Evolutionary conservation across 2,113 vertebrate genomes (phyloP).

Genomic region (Eira barbara): DNA sequence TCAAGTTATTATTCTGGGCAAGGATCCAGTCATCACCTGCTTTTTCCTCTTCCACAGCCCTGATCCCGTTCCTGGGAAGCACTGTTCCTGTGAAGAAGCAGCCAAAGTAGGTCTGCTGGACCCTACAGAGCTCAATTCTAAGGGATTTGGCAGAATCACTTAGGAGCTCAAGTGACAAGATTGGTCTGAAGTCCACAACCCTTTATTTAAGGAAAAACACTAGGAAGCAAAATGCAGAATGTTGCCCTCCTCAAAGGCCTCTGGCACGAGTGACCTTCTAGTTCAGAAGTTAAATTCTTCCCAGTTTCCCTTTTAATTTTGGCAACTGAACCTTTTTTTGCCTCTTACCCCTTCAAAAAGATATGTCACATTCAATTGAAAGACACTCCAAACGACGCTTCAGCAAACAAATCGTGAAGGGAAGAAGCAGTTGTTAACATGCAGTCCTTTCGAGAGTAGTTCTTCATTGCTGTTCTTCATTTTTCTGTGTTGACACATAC

Average conservation of each 20-base stretch:
- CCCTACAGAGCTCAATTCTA: neutral
- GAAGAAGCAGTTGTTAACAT: neutral
- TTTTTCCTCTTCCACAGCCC: neutral
- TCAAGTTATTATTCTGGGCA: neutral
- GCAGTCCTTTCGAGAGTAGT: neutral
- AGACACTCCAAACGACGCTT: neutral
- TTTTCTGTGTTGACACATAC: neutral
- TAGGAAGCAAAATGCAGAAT: neutral
- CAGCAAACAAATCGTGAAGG: constrained; percentile 19
- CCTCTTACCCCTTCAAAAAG: neutral
- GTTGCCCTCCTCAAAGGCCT: neutral
- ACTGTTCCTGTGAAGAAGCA: neutral
- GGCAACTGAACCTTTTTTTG: constrained; percentile 19
- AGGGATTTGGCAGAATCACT: neutral
- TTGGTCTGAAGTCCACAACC: neutral
- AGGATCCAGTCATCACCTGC: neutral
- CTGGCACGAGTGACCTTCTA: neutral
- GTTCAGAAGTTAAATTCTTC: neutral
- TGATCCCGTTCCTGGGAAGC: neutral
- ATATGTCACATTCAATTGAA: neutral
- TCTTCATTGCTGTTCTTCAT: neutral
- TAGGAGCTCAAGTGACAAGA: neutral
- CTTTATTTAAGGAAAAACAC: constrained; percentile 14
- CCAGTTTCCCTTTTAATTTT: neutral
- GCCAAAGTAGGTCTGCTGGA: neutral